A percentile compares a stretch with the other conserved stretches of the same genome.
Evolutionary conservation across 2,888 invertebrate species (phyloP).

Genomic region (Athrips mouffetella): DNA sequence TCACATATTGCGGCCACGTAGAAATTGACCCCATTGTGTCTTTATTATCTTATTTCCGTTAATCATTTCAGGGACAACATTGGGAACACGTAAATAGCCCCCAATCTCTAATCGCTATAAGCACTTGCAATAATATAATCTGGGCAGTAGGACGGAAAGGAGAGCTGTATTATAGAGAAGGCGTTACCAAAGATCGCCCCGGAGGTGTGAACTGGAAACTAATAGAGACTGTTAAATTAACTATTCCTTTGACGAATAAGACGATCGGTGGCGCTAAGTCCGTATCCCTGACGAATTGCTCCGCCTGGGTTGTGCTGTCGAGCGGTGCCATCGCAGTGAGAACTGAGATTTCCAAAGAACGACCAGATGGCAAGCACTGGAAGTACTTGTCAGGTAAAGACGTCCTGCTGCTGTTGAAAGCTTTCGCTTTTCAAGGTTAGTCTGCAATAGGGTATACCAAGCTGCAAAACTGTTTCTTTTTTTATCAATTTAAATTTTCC

Average conservation of each 20-base stretch:
- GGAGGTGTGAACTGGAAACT: constrained; percentile 86
- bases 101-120: constrained; percentile 86
- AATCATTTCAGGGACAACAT: constrained; percentile 78
- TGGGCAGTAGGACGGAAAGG: constrained; percentile 95
- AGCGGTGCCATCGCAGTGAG: constrained; percentile 86
- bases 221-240: constrained; percentile 81
- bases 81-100: constrained; percentile 92
- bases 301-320: constrained; percentile 90
- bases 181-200: constrained; percentile 83
- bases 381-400: constrained; percentile 75
- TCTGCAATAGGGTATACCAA: constrained; percentile 10
- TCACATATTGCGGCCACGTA: too few species aligned
- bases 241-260: constrained; percentile 51
- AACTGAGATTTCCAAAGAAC: constrained; percentile 84
- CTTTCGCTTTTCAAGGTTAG: constrained; percentile 16
- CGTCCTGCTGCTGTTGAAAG: constrained; percentile 15
- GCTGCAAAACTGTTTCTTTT: constrained; percentile 1
- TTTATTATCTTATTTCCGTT: not conserved
- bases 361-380: constrained; percentile 93
- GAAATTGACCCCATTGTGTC: too few species aligned
- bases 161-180: constrained; percentile 88
- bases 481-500: not conserved
- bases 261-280: constrained; percentile 79
- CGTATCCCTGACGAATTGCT: constrained; percentile 83
- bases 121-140: constrained; percentile 82